Percentiles rank a stretch among this genome's conserved stretches.
Conservation (phyloP, 2,888 invertebrate genomes). For the Lypha dubia region DNA sequence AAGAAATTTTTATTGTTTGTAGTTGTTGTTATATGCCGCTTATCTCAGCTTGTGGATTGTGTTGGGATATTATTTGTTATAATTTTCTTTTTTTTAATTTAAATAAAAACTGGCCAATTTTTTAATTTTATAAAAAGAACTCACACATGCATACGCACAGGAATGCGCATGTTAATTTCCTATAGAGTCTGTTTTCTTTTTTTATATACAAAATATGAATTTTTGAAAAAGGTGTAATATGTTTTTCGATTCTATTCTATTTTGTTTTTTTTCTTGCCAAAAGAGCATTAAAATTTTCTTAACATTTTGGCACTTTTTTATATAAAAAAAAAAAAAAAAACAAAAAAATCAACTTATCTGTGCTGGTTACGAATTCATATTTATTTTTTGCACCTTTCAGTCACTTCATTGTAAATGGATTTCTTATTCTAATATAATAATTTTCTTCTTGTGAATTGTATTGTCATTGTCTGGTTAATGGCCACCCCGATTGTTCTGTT, state of each 20-base stretch:
- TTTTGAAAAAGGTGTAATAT: conserved; percentile 68
- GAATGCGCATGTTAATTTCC: conserved; percentile 42
- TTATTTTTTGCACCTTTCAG: conserved; percentile 65
- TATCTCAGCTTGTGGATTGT: conserved; percentile 77
- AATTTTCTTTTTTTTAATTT: conserved; percentile 41
- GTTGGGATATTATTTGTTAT: conserved; percentile 33
- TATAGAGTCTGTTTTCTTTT: conserved; percentile 9
- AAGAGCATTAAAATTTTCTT: conserved; percentile 55
- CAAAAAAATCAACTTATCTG: no score
- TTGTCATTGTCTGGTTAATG: conserved; percentile 40
- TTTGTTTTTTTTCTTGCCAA: conserved; percentile 45
- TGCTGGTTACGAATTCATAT: conserved; percentile 53
- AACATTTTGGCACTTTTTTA: conserved; percentile 45
- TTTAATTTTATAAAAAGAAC: conserved; percentile 57
- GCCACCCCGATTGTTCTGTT: conserved; percentile 46
- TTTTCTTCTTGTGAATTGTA: conserved; percentile 61
- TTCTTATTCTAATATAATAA: conserved; percentile 54
- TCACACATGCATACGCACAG: conserved; percentile 37
- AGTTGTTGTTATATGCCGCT: conserved; percentile 63
- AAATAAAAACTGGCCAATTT: conserved; percentile 69
- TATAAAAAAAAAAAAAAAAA: no score
- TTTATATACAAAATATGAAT: background rate
- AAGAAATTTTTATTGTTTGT: conserved; percentile 47
- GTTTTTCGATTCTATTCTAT: conserved; percentile 17
- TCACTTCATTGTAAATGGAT: conserved; percentile 10